These are phyloP conservation scores for Brenthis ino DNA, from an alignment of 2,888 invertebrate species.

Conservation along the genomic window DNA sequence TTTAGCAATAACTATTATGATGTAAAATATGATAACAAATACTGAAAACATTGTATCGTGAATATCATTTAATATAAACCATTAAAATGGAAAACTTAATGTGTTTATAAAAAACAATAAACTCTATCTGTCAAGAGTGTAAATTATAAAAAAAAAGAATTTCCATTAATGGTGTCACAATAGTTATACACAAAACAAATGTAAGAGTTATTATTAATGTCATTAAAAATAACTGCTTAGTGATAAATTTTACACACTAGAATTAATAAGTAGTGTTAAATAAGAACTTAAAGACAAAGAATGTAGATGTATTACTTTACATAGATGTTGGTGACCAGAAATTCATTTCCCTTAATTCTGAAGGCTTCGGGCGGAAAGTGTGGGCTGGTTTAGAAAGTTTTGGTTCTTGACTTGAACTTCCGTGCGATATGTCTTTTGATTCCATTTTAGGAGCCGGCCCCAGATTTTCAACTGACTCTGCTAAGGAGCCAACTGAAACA, in stretches of 20 bases:
- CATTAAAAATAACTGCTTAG: not conserved
- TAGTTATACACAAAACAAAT: no score
- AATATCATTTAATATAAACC: no score
- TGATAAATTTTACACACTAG: slow-evolving; percentile 5
- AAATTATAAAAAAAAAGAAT: no score
- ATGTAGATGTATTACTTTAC: slow-evolving; percentile 66
- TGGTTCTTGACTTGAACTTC: slow-evolving; percentile 51
- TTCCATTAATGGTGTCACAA: no score
- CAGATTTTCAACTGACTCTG: slow-evolving; percentile 73
- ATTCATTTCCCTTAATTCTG: slow-evolving; percentile 91
- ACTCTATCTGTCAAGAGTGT: no score
- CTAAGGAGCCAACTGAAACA: slow-evolving; percentile 58
- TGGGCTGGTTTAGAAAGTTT: slow-evolving; percentile 54
- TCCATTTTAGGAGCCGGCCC: slow-evolving; percentile 67
- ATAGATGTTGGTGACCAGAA: slow-evolving; percentile 94
- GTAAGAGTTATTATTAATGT: no score
- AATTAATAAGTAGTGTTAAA: not conserved
- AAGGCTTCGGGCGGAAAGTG: slow-evolving; percentile 82
- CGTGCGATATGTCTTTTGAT: slow-evolving; percentile 45
- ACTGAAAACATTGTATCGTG: no score
- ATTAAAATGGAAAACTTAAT: no score
- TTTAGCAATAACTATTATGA: no score
- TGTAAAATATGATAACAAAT: no score
- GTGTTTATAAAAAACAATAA: no score
- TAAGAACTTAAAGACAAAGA: slow-evolving; percentile 7